Evolutionary conservation across 2,888 invertebrate species (phyloP).

Genomic region (Drosophila testacea): DNA sequence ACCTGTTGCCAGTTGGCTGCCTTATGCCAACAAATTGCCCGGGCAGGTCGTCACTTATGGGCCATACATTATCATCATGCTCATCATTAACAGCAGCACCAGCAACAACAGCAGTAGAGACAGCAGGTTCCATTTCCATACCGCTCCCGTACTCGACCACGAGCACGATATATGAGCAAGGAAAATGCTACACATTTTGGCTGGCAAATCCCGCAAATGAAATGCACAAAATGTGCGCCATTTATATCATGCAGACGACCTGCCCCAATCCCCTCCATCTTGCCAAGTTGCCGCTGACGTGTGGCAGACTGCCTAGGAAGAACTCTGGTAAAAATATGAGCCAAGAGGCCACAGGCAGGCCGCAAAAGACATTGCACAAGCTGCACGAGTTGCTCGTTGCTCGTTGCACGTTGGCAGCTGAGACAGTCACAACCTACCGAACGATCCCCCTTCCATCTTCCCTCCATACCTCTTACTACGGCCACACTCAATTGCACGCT

Average conservation of each 20-base stretch:
- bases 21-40: constrained; percentile 46
- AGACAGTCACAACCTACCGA: constrained; percentile 16
- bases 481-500: constrained; percentile 79
- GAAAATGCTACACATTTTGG: constrained; percentile 67
- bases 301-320: constrained; percentile 36
- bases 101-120: constrained; percentile 9
- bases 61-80: constrained; percentile 57
- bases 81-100: constrained; percentile 38
- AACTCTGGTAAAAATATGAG: constrained; percentile 61
- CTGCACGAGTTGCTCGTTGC: constrained; percentile 37
- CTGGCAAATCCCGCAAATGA: constrained; percentile 79
- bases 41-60: constrained; percentile 51
- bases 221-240: constrained; percentile 80
- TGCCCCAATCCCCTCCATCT: neutral
- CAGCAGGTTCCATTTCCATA: constrained; percentile 5
- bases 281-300: constrained; percentile 30
- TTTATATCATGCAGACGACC: constrained; percentile 68
- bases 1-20: constrained; percentile 31
- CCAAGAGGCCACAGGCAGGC: constrained; percentile 59
- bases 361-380: constrained; percentile 61
- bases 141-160: constrained; percentile 1
- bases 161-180: constrained; percentile 42
- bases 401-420: constrained; percentile 23
- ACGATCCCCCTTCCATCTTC: neutral
- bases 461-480: constrained; percentile 16